These are phyloP conservation scores for Acinonyx jubatus DNA, from an alignment of 2,113 vertebrate species.

Conservation along the genomic window DNA sequence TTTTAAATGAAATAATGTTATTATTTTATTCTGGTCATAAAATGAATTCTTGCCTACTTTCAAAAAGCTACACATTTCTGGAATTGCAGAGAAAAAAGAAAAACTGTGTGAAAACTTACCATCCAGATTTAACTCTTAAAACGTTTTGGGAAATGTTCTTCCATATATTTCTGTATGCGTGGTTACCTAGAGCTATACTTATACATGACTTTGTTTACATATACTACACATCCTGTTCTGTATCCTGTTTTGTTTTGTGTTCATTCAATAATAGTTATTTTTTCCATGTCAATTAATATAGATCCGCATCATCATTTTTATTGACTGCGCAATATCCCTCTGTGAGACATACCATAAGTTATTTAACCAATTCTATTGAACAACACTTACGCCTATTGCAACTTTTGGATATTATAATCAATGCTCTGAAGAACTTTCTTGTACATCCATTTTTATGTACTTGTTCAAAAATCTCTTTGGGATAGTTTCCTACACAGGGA, in stretches of 20 bases:
- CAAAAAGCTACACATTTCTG: not conserved
- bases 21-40: constrained; percentile 43
- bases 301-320: constrained; percentile 51
- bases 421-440: constrained; percentile 48
- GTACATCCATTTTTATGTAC: constrained; percentile 54
- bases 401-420: constrained; percentile 58
- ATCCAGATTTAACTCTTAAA: not conserved
- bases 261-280: constrained; percentile 34
- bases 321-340: constrained; percentile 22
- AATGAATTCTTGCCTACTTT: constrained; percentile 19
- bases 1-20: constrained; percentile 40
- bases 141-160: not conserved
- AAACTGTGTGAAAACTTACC: not conserved
- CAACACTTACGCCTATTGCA: constrained; percentile 48
- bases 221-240: not conserved
- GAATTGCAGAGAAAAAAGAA: not conserved
- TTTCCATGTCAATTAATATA: constrained; percentile 21
- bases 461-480: constrained; percentile 21
- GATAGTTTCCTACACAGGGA: not conserved
- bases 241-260: not conserved
- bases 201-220: not conserved
- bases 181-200: not conserved
- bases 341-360: constrained; percentile 46
- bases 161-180: not conserved
- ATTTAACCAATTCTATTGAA: constrained; percentile 59